A percentile compares a stretch with the other conserved stretches of the same genome.
Evolutionary conservation across 2,888 invertebrate species (phyloP).

Genomic region (Metallyticus violacea): DNA sequence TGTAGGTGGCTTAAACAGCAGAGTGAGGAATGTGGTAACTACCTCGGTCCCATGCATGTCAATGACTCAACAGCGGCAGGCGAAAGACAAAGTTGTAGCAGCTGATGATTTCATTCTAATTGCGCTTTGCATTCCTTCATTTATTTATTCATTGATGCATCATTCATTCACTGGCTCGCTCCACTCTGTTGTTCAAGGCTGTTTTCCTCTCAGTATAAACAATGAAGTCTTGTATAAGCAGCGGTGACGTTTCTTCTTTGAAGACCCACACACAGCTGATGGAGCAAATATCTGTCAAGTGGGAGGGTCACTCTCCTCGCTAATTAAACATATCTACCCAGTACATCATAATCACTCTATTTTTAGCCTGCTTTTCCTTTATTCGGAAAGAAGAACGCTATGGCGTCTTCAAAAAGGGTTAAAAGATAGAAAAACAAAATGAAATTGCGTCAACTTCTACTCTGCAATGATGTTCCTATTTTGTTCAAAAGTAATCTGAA

Average conservation of each 20-base stretch:
- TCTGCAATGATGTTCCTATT: too few species aligned
- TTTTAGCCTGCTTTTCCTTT: not conserved
- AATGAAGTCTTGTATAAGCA: not conserved
- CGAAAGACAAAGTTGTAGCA: not conserved
- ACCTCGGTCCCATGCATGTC: not conserved
- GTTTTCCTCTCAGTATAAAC: not conserved
- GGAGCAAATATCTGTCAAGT: constrained; percentile 8
- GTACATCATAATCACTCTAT: not conserved
- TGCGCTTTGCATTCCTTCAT: not conserved
- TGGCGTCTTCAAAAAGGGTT: too few species aligned
- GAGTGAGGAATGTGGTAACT: too few species aligned
- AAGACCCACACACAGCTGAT: not conserved
- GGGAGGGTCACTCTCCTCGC: not conserved
- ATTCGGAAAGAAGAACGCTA: too few species aligned
- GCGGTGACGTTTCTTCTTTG: not conserved
- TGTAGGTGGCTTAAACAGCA: too few species aligned
- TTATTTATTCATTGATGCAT: not conserved
- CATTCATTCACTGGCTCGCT: not conserved
- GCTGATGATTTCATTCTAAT: not conserved
- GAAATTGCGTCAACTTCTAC: too few species aligned
- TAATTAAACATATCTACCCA: not conserved
- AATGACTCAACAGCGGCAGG: not conserved
- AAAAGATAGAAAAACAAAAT: too few species aligned
- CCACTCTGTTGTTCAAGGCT: not conserved
- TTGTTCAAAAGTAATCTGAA: too few species aligned